A percentile compares a stretch with the other conserved stretches of the same genome.
phyloP scores from a whole-genome alignment of 2,797 vertebrate genomes.

The Gallinago solitaria region DNA sequence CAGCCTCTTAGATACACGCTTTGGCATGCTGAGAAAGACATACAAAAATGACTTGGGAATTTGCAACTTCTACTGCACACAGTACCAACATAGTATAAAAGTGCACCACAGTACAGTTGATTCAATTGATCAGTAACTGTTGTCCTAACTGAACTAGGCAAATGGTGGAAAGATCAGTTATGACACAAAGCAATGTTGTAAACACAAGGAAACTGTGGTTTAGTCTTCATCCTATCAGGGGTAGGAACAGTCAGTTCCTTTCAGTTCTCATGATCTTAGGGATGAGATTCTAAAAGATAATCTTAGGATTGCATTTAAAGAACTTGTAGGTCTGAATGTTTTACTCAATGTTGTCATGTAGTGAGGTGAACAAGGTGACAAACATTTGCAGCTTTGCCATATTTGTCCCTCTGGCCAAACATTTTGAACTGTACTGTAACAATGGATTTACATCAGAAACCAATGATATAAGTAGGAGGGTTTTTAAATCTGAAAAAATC shows the following conservation, averaged over 20 bases:
- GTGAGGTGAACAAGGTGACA: background rate
- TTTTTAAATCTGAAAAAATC: background rate
- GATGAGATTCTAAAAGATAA: fast-evolving
- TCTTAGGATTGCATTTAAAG: background rate
- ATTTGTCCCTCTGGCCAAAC: background rate
- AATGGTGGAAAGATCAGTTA: background rate
- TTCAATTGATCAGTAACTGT: background rate
- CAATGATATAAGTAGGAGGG: background rate
- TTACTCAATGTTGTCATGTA: background rate
- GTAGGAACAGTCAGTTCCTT: background rate
- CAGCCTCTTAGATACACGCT: background rate
- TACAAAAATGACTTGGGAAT: background rate
- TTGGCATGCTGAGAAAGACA: background rate
- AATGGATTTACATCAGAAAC: background rate
- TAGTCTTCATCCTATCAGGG: background rate
- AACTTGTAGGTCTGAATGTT: background rate
- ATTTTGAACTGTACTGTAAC: background rate
- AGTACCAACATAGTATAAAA: fast-evolving
- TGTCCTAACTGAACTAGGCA: background rate
- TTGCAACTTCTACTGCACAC: background rate
- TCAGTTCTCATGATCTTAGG: background rate
- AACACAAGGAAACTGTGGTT: background rate
- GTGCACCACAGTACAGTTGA: fast-evolving
- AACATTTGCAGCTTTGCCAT: background rate
- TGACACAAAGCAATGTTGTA: background rate